Base-by-base conservation (phyloP, 2,888 invertebrate genomes). In the Marronus borbonicus region DNA sequence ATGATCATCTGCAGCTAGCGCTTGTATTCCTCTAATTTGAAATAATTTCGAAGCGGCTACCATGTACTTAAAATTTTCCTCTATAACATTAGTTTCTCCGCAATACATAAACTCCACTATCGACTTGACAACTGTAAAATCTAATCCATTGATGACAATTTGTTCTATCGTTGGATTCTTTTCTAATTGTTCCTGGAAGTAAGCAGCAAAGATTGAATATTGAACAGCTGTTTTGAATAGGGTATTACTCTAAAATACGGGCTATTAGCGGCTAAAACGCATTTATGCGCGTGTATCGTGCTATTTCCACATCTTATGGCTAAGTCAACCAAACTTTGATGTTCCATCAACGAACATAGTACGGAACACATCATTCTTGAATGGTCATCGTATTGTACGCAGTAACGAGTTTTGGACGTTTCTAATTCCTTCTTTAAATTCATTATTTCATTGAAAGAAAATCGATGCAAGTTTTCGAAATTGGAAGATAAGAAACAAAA, bases 21-120 rank as follows among this genome's bases (percentile, higher is more conserved):
- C 90, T 20, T 91, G 91, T 12, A 92, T 86, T 5, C 91, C 91
- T 82, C 90, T 90, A 80, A 94, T 93, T 88, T 94, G 93, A 80
- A 94, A 91, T 84, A 93, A 91, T 86, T 92, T 93, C 31, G 94
- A 93, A 7, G 94, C 93, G 76, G 93, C 92, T 66, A 94, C 90
- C 69, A 94, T 86, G 83, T 93, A 92, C 82, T 93, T 92, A 81
- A 94, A 89, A 86, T 93, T 91, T 83, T 93, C 92, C 86, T 93
- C 93, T 72, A 92, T 89, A 81, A 94, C 92, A 82, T 92, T 92
- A 1, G 94, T 94, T 89, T 94, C 93, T 1, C 94, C 94, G 84
- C 93, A 94, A 85, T 94, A 94, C 92, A 94, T 94, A 84, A 94
- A 94, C 86, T 94, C 94, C 49, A 94, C 92, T 79, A 94, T 89